phyloP scores from a whole-genome alignment of 2,113 vertebrate species.

The Heterotis niloticus region DNA sequence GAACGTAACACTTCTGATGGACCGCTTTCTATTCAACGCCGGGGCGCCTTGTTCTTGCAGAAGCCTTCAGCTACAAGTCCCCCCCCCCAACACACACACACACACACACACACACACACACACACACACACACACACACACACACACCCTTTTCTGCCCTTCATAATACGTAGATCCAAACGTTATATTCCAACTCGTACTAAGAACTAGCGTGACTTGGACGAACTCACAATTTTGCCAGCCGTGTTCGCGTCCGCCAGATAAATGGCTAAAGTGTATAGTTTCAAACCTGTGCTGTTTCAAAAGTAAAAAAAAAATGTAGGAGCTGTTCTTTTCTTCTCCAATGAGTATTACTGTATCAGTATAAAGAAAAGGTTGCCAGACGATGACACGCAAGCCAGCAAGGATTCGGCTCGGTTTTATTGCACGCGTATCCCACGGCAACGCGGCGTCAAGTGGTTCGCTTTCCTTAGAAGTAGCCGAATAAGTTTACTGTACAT shows the following conservation, averaged over 20 bases:
- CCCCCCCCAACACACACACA: no score
- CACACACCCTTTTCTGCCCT: slow-evolving; percentile 7
- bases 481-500: slow-evolving; percentile 2
- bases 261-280: neutral
- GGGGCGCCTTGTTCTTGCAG: neutral
- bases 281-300: slow-evolving; percentile 14
- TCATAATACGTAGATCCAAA: neutral
- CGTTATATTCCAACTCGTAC: neutral
- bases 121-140: no score
- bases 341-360: neutral
- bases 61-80: slow-evolving; percentile 4
- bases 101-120: no score
- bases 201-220: slow-evolving; percentile 14
- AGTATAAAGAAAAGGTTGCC: neutral
- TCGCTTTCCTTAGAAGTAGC: neutral
- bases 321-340: neutral
- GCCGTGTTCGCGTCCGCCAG: slow-evolving; percentile 1
- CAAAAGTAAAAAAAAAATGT: neutral
- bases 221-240: neutral
- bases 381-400: neutral
- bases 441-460: neutral
- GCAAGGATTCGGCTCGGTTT: neutral
- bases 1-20: slow-evolving; percentile 8
- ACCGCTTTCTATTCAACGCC: neutral
- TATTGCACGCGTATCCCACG: neutral